These are phyloP conservation scores for Dryobates pubescens DNA, from an alignment of 2,797 vertebrate species.

Conservation along the genomic window DNA sequence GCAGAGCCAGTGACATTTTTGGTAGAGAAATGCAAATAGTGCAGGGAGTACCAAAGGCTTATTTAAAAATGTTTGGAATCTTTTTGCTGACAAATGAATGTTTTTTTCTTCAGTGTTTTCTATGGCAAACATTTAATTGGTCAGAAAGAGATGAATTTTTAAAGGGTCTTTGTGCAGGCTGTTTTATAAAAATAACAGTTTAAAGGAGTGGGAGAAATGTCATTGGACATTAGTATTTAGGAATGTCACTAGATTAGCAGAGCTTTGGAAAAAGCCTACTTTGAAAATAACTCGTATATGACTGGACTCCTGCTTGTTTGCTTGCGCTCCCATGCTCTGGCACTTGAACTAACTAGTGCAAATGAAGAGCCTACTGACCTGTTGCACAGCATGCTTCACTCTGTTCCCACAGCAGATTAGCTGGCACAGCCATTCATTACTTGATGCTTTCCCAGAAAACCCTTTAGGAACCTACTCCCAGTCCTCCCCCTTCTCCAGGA, in stretches of 20 bases:
- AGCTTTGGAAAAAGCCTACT: not conserved
- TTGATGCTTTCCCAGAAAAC: slow-evolving; percentile 54
- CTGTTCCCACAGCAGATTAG: slow-evolving; percentile 54
- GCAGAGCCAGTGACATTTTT: not conserved
- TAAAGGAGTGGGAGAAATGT: not conserved
- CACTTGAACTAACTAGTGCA: not conserved
- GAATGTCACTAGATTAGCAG: not conserved
- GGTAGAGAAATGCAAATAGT: not conserved
- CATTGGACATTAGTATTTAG: not conserved
- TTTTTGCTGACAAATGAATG: not conserved
- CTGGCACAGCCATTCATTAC: slow-evolving; percentile 43
- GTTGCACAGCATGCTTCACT: not conserved
- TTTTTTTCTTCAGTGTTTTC: not conserved
- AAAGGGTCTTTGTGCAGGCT: not conserved
- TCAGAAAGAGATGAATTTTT: not conserved
- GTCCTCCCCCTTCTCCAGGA: slow-evolving; percentile 6
- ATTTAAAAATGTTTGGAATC: not conserved
- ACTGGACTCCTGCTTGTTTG: not conserved
- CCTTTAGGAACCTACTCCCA: slow-evolving; percentile 28
- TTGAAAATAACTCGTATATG: not conserved
- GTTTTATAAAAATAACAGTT: not conserved
- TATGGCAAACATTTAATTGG: not conserved
- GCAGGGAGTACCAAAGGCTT: not conserved
- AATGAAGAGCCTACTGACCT: slow-evolving; percentile 11
- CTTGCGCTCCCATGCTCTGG: not conserved